These are phyloP conservation scores for Cosmia pyralina DNA, from an alignment of 2,888 invertebrate genomes.

Conservation along the genomic window DNA sequence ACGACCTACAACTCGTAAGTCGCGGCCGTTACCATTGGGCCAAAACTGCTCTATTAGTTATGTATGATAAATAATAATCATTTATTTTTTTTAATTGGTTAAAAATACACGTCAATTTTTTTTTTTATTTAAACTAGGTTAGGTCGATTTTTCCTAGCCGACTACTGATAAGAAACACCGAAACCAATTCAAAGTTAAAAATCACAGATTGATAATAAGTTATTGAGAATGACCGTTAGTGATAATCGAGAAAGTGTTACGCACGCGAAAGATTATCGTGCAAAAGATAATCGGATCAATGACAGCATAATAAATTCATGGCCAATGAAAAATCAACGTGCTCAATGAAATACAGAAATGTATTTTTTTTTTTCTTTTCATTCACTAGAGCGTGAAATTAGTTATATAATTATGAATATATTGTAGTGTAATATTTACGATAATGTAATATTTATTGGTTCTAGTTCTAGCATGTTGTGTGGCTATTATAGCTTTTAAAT, in stretches of 20 bases:
- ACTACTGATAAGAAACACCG: background rate
- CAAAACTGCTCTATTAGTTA: too few species aligned
- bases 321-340: conserved; percentile 31
- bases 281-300: conserved; percentile 28
- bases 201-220: background rate
- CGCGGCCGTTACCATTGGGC: too few species aligned
- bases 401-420: conserved; percentile 14
- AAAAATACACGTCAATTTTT: background rate
- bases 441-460: conserved; percentile 17
- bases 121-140: background rate
- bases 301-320: conserved; percentile 30
- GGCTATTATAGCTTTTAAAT: background rate
- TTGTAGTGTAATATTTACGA: conserved; percentile 11
- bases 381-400: conserved; percentile 40
- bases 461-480: background rate
- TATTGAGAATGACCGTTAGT: background rate
- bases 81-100: too few species aligned
- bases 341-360: conserved; percentile 40
- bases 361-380: conserved; percentile 50
- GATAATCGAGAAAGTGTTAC: conserved; percentile 15
- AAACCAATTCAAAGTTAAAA: background rate
- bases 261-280: conserved; percentile 14
- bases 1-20: too few species aligned
- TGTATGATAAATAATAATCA: too few species aligned
- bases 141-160: background rate